These are phyloP conservation scores for Salvelinus namaycush DNA, from an alignment of 2,113 vertebrate species.

Conservation along the genomic window DNA sequence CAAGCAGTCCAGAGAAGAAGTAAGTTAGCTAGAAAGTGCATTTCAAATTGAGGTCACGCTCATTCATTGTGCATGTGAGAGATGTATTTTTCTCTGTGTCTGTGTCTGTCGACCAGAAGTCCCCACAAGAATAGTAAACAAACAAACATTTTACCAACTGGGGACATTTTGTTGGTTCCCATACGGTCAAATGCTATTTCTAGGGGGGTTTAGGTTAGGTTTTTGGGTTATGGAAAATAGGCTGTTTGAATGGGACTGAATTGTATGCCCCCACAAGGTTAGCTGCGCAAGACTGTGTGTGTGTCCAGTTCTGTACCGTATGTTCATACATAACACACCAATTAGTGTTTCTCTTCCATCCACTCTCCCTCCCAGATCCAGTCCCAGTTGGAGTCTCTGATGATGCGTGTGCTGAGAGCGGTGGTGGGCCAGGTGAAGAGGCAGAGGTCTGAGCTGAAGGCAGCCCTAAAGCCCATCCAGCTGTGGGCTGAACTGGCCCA, in stretches of 20 bases:
- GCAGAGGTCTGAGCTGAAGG: conserved; percentile 35
- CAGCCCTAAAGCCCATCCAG: conserved; percentile 54
- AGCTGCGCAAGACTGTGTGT: too few relatives aligned
- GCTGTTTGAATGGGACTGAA: too few relatives aligned
- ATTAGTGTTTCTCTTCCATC: background rate
- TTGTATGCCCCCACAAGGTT: too few relatives aligned
- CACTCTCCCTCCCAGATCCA: conserved; percentile 50
- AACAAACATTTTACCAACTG: too few relatives aligned
- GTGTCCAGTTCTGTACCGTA: background rate
- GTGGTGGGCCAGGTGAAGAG: conserved; percentile 31
- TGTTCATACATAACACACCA: background rate
- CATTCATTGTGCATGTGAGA: too few relatives aligned
- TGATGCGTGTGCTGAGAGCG: conserved; percentile 37
- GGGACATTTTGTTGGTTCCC: too few relatives aligned
- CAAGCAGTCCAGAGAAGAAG: conserved; percentile 41
- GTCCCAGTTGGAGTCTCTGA: conserved; percentile 58
- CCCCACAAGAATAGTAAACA: too few relatives aligned
- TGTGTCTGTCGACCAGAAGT: background rate
- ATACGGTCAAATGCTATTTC: too few relatives aligned
- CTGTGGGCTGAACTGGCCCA: conserved; percentile 61
- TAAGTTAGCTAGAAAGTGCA: background rate
- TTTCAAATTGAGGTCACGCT: too few relatives aligned
- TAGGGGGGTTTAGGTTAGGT: too few relatives aligned
- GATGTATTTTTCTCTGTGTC: too few relatives aligned
- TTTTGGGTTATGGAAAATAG: too few relatives aligned